Conservation (phyloP, 2,888 invertebrate species). For the Corythucha ciliata region DNA sequence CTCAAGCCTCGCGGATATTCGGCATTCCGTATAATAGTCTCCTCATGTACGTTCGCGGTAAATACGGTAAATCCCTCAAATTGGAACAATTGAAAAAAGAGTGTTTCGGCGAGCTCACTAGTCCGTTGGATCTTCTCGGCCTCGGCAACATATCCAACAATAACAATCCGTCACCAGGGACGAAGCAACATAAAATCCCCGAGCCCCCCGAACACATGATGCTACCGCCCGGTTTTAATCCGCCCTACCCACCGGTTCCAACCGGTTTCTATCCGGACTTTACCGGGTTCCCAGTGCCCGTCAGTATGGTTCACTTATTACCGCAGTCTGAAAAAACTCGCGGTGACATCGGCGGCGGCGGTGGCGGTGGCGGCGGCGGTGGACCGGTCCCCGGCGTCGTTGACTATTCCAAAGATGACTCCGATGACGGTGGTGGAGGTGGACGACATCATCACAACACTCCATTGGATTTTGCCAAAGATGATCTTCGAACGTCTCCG, state of each 20-base stretch:
- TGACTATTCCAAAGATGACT: slow-evolving; percentile 25
- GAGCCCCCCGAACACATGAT: slow-evolving; percentile 45
- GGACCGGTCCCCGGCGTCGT: slow-evolving; percentile 23
- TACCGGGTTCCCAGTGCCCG: slow-evolving; percentile 66
- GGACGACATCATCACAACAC: slow-evolving; percentile 32
- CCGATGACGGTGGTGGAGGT: slow-evolving; percentile 27
- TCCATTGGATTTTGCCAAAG: slow-evolving; percentile 34
- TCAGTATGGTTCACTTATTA: slow-evolving; percentile 73
- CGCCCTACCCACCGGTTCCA: slow-evolving; percentile 48
- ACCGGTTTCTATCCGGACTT: slow-evolving; percentile 79
- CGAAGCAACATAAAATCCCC: slow-evolving; percentile 32
- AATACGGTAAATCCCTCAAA: slow-evolving; percentile 86
- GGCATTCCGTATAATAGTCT: slow-evolving; percentile 90
- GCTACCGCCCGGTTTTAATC: slow-evolving; percentile 57
- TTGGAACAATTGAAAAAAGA: slow-evolving; percentile 79
- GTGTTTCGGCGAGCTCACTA: slow-evolving; percentile 65
- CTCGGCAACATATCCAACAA: slow-evolving; percentile 49
- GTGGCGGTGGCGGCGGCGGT: slow-evolving; percentile 26
- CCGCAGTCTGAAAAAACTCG: slow-evolving; percentile 68
- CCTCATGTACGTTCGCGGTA: slow-evolving; percentile 84
- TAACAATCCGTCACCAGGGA: slow-evolving; percentile 40
- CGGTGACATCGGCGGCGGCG: too few species aligned
- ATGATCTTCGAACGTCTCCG: slow-evolving; percentile 32
- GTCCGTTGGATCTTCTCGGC: slow-evolving; percentile 55
- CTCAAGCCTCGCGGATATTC: slow-evolving; percentile 81